Conservation (phyloP, 1,140 invertebrate species). For the Pseudoatta argentina region DNA sequence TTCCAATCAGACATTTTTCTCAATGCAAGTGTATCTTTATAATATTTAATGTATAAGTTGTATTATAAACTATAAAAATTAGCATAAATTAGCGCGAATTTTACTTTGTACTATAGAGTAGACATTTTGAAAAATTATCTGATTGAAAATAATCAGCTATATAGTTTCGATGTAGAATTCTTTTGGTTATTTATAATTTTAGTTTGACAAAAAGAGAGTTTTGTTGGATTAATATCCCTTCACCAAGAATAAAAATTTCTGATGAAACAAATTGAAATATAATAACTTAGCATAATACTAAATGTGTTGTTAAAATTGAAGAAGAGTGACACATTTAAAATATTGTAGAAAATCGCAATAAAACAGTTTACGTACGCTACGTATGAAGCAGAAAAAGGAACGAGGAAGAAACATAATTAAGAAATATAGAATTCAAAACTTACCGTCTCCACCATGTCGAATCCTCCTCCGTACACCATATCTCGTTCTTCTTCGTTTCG, state of each 20-base stretch:
- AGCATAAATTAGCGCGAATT: background rate
- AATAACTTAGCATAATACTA: background rate
- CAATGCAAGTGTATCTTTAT: too few species aligned
- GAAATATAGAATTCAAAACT: constrained; percentile 67
- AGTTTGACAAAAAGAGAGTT: background rate
- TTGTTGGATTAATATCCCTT: background rate
- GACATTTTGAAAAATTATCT: background rate
- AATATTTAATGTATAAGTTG: background rate
- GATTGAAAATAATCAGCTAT: background rate
- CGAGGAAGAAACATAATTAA: background rate
- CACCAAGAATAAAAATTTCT: background rate
- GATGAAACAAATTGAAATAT: background rate
- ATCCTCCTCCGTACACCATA: constrained; percentile 81
- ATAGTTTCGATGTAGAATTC: background rate
- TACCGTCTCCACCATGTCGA: constrained; percentile 84
- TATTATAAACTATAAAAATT: background rate
- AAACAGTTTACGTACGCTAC: background rate
- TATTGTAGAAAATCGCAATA: background rate
- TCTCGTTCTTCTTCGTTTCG: constrained; percentile 56
- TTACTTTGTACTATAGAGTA: background rate
- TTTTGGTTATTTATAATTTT: background rate
- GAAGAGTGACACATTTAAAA: background rate
- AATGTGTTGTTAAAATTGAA: background rate
- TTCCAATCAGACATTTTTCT: too few species aligned
- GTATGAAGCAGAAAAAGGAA: too few species aligned